phyloP scores from a whole-genome alignment of 2,113 vertebrate species.

The Campylorhamphus procurvoides region DNA sequence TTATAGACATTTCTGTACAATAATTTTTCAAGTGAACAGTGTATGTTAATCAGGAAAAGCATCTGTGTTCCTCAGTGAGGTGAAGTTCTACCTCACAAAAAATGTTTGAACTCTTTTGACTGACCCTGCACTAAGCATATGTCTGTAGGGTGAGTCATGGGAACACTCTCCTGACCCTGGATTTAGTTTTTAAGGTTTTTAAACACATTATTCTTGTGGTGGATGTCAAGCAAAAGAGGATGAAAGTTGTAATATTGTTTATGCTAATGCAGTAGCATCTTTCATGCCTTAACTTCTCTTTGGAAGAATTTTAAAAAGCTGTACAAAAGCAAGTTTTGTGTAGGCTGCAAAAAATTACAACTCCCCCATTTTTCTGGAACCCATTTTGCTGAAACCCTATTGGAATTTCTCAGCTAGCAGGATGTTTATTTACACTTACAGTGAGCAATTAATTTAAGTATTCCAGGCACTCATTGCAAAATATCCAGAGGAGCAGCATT shows the following conservation, averaged over 20 bases:
- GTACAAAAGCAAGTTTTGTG: background rate
- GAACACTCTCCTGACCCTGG: background rate
- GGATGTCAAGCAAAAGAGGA: background rate
- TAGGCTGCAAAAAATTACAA: background rate
- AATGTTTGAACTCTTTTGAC: background rate
- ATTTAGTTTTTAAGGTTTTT: background rate
- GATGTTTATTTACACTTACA: background rate
- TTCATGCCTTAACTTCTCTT: fast-evolving
- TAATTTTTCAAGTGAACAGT: background rate
- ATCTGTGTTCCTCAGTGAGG: background rate
- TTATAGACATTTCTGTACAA: background rate
- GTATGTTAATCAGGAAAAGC: background rate
- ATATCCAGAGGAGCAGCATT: background rate
- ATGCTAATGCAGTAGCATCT: background rate
- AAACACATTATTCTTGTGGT: background rate
- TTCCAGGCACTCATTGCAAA: background rate
- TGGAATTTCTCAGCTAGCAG: background rate
- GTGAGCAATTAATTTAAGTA: background rate
- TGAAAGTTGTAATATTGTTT: background rate
- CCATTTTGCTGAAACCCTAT: background rate
- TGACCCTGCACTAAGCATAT: background rate
- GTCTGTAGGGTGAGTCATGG: background rate
- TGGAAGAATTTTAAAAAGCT: background rate
- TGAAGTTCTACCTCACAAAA: background rate
- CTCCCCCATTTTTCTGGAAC: background rate